These are phyloP conservation scores for Todiramphus chloris DNA, from an alignment of 2,113 vertebrate genomes.

Conservation along the genomic window DNA sequence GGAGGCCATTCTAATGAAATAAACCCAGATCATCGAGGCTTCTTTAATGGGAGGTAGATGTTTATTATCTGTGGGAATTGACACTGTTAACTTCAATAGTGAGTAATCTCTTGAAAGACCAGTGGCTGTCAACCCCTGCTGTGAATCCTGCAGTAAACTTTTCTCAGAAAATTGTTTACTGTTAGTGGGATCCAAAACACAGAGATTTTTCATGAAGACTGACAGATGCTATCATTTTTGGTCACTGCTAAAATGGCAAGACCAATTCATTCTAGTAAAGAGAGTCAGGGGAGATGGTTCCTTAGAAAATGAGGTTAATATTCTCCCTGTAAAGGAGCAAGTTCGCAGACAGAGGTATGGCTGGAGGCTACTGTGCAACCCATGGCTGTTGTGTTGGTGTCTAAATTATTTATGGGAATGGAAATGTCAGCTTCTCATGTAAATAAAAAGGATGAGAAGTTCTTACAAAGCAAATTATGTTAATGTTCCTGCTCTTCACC, in stretches of 20 bases:
- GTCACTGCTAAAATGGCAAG: neutral
- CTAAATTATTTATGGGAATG: neutral
- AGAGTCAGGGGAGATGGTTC: neutral
- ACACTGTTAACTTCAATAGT: slow-evolving; percentile 15
- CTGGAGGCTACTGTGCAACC: neutral
- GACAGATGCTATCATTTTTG: slow-evolving; percentile 14
- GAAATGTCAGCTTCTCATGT: neutral
- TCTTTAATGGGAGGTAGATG: neutral
- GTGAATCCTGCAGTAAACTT: slow-evolving; percentile 20
- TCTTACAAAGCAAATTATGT: neutral
- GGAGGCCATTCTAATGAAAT: neutral
- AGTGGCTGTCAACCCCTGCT: slow-evolving; percentile 45
- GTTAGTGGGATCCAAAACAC: slow-evolving; percentile 21
- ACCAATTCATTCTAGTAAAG: slow-evolving; percentile 13
- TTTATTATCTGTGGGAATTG: neutral
- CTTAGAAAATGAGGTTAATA: slow-evolving; percentile 7
- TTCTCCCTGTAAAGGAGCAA: neutral
- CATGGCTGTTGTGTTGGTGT: neutral
- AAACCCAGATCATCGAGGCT: neutral
- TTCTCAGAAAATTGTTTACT: slow-evolving; percentile 51
- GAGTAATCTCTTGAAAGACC: slow-evolving; percentile 36
- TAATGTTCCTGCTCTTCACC: neutral
- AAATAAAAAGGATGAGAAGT: neutral
- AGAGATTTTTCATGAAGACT: slow-evolving; percentile 50
- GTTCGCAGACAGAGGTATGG: neutral